A percentile compares a stretch with the other conserved stretches of the same genome.
phyloP scores from a whole-genome alignment of 1,140 invertebrate genomes.

The Apis cerana region DNA sequence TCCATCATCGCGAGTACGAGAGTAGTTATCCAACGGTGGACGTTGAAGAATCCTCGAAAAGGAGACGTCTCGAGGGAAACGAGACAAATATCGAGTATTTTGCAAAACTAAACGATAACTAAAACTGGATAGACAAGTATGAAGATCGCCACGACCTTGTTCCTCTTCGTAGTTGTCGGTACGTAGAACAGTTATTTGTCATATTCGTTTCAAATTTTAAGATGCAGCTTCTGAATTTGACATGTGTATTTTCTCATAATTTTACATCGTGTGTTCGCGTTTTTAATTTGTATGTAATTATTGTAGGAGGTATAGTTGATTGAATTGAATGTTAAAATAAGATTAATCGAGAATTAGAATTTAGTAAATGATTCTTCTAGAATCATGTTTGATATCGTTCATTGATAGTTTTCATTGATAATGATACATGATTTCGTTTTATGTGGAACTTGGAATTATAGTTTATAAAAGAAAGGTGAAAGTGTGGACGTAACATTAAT shows the following conservation, averaged over 20 bases:
- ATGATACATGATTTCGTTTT: background rate
- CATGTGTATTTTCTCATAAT: background rate
- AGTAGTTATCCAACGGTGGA: background rate
- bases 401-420: background rate
- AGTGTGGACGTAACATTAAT: background rate
- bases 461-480: background rate
- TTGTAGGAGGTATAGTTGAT: too few relatives aligned
- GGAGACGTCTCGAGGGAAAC: background rate
- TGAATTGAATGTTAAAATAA: too few relatives aligned
- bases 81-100: slow-evolving; percentile 7
- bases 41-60: too few relatives aligned
- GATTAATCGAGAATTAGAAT: too few relatives aligned
- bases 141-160: slow-evolving; percentile 75
- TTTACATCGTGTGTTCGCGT: background rate
- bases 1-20: background rate
- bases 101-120: slow-evolving; percentile 31
- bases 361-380: background rate
- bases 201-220: background rate
- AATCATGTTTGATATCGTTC: background rate
- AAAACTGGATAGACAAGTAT: slow-evolving; percentile 70
- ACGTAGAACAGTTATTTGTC: slow-evolving; percentile 54
- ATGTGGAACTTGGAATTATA: background rate
- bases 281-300: too few relatives aligned
- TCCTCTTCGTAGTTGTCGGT: slow-evolving; percentile 77
- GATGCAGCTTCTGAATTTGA: slow-evolving; percentile 17